Percentiles rank a stretch among this genome's conserved stretches.
Evolutionary conservation across 2,113 vertebrate species (phyloP).

Genomic region (Neofelis nebulosa): DNA sequence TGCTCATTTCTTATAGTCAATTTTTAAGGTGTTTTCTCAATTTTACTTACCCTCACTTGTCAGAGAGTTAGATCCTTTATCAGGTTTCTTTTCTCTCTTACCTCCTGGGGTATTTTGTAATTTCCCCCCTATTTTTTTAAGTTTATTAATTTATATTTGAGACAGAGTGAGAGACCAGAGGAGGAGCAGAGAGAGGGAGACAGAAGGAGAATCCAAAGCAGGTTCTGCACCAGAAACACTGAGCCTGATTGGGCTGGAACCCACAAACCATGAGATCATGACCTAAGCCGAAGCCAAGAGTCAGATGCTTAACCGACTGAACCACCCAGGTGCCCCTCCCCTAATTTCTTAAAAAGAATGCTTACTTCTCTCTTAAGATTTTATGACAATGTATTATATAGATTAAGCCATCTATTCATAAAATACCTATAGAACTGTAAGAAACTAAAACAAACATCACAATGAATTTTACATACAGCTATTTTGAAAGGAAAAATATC

Average conservation of each 20-base stretch:
- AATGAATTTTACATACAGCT: not conserved
- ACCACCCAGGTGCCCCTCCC: too few relatives aligned
- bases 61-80: not conserved
- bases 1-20: not conserved
- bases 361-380: not conserved
- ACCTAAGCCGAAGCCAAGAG: too few relatives aligned
- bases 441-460: not conserved
- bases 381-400: not conserved
- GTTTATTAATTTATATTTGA: too few relatives aligned
- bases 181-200: too few relatives aligned
- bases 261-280: too few relatives aligned
- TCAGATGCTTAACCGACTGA: too few relatives aligned
- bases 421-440: not conserved
- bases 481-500: not conserved
- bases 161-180: too few relatives aligned
- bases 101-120: not conserved
- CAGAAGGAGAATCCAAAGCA: too few relatives aligned
- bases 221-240: too few relatives aligned
- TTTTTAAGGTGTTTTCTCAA: not conserved
- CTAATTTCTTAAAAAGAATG: not conserved
- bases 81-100: not conserved
- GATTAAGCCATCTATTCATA: not conserved
- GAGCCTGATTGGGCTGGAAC: too few relatives aligned
- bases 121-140: not conserved
- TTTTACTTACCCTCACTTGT: not conserved